Percentiles rank a stretch among this genome's conserved stretches.
These are phyloP conservation scores for Cephus pygmeus DNA, from an alignment of 2,888 invertebrate species.

Conservation along the genomic window DNA sequence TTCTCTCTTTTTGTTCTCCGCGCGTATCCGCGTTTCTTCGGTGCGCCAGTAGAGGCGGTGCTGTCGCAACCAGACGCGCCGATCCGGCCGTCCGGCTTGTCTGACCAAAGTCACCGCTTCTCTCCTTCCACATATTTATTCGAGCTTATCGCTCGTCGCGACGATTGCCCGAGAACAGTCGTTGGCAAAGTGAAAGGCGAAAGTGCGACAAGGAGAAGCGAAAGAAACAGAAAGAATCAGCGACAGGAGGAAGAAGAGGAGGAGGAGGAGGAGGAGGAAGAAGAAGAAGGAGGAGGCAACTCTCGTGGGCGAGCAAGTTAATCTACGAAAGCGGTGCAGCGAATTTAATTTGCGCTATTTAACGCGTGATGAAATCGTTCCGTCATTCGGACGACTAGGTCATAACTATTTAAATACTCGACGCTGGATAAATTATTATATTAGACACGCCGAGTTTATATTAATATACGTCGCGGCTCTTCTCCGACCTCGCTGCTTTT, in stretches of 20 bases:
- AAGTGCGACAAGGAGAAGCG: not conserved
- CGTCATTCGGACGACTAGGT: constrained; percentile 52
- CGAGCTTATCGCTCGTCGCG: not conserved
- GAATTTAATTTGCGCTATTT: constrained; percentile 60
- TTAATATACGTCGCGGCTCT: constrained; percentile 44
- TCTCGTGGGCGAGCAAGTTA: constrained; percentile 50
- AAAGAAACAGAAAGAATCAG: not conserved
- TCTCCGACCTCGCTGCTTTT: not conserved
- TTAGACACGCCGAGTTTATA: constrained; percentile 61
- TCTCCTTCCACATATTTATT: not conserved
- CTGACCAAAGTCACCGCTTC: not conserved
- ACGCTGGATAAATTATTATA: constrained; percentile 58
- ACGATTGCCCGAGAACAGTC: not conserved
- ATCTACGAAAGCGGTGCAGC: constrained; percentile 55
- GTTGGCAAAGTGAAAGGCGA: not conserved
- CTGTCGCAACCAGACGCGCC: not conserved
- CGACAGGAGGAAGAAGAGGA: not conserved
- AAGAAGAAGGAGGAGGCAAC: not conserved
- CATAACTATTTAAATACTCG: constrained; percentile 61
- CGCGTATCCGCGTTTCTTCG: not conserved
- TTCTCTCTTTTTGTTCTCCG: not conserved
- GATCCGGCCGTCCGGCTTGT: not conserved
- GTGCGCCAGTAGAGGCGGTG: not conserved
- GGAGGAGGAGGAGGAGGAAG: not conserved
- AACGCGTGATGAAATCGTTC: constrained; percentile 59